Conservation (phyloP, 2,113 vertebrate species). For the Crypturellus undulatus region DNA sequence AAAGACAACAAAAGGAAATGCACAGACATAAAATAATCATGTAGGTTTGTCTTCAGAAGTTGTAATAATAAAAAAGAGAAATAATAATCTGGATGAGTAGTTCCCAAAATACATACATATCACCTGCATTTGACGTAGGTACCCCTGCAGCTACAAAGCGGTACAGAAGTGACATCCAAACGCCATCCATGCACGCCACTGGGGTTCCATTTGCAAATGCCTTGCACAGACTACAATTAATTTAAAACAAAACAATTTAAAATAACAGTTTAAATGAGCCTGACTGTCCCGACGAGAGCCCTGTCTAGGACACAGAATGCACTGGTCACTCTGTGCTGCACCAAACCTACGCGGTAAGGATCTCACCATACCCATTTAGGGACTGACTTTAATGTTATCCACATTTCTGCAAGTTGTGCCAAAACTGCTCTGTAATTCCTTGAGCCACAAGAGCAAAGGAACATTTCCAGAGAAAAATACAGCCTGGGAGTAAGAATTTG, state of each 20-base stretch:
- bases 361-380: background rate
- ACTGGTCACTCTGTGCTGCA: background rate
- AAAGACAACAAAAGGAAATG: background rate
- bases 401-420: background rate
- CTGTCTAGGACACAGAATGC: background rate
- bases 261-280: background rate
- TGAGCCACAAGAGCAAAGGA: background rate
- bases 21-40: background rate
- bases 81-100: background rate
- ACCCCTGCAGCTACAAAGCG: background rate
- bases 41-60: background rate
- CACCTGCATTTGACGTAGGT: background rate
- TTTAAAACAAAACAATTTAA: background rate
- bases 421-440: background rate
- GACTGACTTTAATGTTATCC: background rate
- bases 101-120: background rate
- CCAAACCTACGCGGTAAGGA: rapidly evolving
- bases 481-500: background rate
- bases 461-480: background rate
- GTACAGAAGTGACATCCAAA: background rate
- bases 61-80: background rate
- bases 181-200: background rate
- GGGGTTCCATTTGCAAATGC: background rate
- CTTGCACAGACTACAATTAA: background rate
- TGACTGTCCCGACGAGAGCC: background rate